Percentiles rank a stretch among this genome's conserved stretches.
These are phyloP conservation scores for Delichon dasypus DNA, from an alignment of 2,797 vertebrate species.

Conservation along the genomic window DNA sequence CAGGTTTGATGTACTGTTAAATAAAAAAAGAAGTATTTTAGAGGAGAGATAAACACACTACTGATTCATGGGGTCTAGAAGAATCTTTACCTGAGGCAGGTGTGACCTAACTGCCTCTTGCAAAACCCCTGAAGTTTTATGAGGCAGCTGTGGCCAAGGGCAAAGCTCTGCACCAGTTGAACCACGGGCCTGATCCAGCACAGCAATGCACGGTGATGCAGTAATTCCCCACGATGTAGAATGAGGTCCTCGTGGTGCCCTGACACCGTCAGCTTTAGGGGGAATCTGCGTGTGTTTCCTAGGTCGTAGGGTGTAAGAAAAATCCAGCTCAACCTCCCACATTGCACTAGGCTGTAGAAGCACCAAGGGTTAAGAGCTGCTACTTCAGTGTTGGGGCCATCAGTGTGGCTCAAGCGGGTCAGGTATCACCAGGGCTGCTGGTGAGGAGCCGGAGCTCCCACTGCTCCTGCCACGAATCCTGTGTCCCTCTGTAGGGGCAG, in stretches of 20 bases:
- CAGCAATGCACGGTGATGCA: rapidly evolving
- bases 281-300: neutral
- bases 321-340: neutral
- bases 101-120: neutral
- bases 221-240: neutral
- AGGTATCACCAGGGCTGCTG: neutral
- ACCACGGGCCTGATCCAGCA: neutral
- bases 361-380: neutral
- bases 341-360: neutral
- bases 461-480: neutral
- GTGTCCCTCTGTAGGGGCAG: neutral
- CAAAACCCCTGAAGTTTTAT: neutral
- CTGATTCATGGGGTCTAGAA: neutral
- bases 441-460: neutral
- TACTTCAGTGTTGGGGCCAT: neutral
- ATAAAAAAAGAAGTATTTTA: neutral
- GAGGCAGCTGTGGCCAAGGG: neutral
- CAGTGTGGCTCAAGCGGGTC: rapidly evolving
- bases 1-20: neutral
- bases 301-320: neutral
- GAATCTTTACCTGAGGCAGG: neutral
- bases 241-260: rapidly evolving
- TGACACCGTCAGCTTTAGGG: neutral
- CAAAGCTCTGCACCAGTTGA: neutral
- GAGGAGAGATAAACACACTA: neutral